Conservation (phyloP, 1,140 invertebrate genomes). For the Hestina assimilis region DNA sequence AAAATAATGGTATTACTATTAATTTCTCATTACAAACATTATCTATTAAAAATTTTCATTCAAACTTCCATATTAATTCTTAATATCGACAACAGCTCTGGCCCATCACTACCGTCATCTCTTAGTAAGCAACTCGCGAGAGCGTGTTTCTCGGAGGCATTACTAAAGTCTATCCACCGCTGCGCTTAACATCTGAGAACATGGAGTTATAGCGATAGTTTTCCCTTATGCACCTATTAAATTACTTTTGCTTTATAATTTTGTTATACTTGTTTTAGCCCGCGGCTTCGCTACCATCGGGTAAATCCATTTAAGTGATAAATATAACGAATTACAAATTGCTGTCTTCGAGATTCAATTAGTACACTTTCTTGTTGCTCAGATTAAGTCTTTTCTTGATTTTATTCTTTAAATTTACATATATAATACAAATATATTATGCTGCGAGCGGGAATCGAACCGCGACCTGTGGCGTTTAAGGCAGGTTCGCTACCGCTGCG, state of each 20-base stretch:
- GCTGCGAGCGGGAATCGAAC: too few relatives aligned
- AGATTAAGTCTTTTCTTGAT: too few relatives aligned
- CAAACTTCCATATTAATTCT: neutral
- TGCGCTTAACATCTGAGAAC: slow-evolving; percentile 4
- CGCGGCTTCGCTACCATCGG: neutral
- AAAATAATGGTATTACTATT: too few relatives aligned
- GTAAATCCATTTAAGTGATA: neutral
- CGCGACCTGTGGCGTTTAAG: too few relatives aligned
- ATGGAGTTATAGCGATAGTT: slow-evolving; percentile 2
- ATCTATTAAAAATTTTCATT: too few relatives aligned
- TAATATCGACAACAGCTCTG: neutral
- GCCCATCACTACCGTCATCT: slow-evolving; percentile 3
- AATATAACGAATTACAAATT: neutral
- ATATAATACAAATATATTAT: too few relatives aligned
- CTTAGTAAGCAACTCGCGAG: slow-evolving; percentile 11
- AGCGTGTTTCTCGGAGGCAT: slow-evolving; percentile 14
- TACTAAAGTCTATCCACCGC: slow-evolving; percentile 4
- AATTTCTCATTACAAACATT: too few relatives aligned
- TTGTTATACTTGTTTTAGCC: neutral
- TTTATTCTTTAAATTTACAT: too few relatives aligned
- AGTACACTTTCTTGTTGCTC: too few relatives aligned
- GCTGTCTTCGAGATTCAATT: too few relatives aligned
- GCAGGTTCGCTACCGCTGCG: too few relatives aligned
- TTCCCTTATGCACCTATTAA: neutral
- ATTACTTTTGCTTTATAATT: neutral